Conservation (phyloP, 1,140 invertebrate species). For the Drosophila lini region DNA sequence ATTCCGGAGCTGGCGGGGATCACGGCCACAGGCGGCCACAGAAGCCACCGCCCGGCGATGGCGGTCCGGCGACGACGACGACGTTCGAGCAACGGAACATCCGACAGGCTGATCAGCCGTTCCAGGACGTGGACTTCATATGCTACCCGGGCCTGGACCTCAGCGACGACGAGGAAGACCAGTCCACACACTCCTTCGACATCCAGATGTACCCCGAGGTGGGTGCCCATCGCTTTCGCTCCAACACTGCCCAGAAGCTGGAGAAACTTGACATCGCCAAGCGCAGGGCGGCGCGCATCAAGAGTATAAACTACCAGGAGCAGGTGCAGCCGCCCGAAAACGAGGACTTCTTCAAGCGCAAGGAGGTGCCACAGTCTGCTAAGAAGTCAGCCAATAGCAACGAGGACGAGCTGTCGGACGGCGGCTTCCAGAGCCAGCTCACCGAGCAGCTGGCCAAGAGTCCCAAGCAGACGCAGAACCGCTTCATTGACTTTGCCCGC, state of each 20-base stretch:
- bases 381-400: constrained; percentile 53
- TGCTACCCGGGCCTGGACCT: constrained; percentile 91
- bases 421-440: constrained; percentile 86
- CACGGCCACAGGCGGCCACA: constrained; percentile 59
- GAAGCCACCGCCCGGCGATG: constrained; percentile 26
- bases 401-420: constrained; percentile 63
- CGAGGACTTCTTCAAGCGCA: constrained; percentile 88
- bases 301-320: constrained; percentile 91
- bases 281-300: constrained; percentile 91
- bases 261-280: constrained; percentile 95
- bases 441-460: constrained; percentile 90
- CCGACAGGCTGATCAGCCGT: constrained; percentile 45
- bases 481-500: constrained; percentile 94
- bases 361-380: constrained; percentile 78
- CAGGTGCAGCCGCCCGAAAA: constrained; percentile 85
- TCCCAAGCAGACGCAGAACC: constrained; percentile 91
- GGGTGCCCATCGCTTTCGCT: constrained; percentile 90
- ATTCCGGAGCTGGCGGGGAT: constrained; percentile 47
- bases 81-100: constrained; percentile 20
- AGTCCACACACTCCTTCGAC: constrained; percentile 88
- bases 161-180: constrained; percentile 90
- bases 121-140: constrained; percentile 86
- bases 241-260: constrained; percentile 94
- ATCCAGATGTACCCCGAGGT: constrained; percentile 90
- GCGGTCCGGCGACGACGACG: neutral